Percentiles rank a stretch among this genome's conserved stretches.
Conservation (phyloP, 2,888 invertebrate species). For the Trissolcus japonicus region DNA sequence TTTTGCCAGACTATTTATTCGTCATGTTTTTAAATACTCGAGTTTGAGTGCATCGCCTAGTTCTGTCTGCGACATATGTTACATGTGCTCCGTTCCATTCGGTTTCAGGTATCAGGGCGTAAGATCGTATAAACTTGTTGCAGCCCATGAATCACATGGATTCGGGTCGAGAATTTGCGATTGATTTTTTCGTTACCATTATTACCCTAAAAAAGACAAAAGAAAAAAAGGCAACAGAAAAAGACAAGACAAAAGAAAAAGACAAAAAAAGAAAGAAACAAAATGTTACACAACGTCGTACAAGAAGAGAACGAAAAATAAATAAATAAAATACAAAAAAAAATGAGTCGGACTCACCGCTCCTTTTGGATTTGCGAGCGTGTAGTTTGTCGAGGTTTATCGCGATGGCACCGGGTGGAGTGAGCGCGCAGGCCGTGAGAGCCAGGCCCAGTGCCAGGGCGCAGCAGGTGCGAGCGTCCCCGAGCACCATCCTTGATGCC, state of each 20-base stretch:
- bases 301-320: neutral
- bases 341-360: conserved; percentile 79
- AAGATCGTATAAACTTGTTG: too few species aligned
- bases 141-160: too few species aligned
- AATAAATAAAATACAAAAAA: neutral
- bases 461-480: conserved; percentile 61
- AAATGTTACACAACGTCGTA: neutral
- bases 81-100: too few species aligned
- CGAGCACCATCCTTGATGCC: conserved; percentile 63
- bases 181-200: conserved; percentile 27
- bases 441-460: conserved; percentile 73
- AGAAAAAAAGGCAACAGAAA: too few species aligned
- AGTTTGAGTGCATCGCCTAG: too few species aligned
- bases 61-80: too few species aligned
- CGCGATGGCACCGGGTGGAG: conserved; percentile 82
- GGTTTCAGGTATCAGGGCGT: too few species aligned
- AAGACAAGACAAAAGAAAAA: too few species aligned
- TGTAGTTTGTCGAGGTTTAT: conserved; percentile 89
- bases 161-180: conserved; percentile 30
- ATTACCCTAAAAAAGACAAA: neutral
- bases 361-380: conserved; percentile 85
- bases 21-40: too few species aligned
- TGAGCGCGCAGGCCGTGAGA: conserved; percentile 79
- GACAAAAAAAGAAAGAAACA: too few species aligned
- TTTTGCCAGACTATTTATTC: too few species aligned